These are phyloP conservation scores for Anas platyrhynchos DNA, from an alignment of 2,113 vertebrate genomes.

Conservation along the genomic window DNA sequence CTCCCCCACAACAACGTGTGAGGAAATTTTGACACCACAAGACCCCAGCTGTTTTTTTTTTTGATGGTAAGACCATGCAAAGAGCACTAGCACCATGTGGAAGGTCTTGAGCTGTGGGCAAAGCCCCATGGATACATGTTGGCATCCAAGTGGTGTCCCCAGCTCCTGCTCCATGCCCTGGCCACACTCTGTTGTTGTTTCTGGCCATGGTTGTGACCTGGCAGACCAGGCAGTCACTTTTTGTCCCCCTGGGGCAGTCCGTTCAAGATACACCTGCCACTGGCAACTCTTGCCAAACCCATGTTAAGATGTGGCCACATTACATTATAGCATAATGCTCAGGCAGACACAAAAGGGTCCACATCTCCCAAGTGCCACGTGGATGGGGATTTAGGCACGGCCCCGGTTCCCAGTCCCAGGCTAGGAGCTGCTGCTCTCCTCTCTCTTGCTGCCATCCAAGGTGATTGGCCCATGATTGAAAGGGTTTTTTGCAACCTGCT, in stretches of 20 bases:
- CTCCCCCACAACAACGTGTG: not conserved
- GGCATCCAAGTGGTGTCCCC: not conserved
- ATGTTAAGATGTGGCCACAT: not conserved
- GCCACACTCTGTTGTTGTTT: not conserved
- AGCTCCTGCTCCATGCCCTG: not conserved
- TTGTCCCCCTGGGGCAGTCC: not conserved
- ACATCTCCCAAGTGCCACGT: not conserved
- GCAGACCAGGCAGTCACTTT: fast-evolving
- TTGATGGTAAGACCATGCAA: not conserved
- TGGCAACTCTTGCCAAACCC: not conserved
- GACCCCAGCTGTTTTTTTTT: not conserved
- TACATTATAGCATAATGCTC: not conserved
- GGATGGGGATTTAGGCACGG: not conserved
- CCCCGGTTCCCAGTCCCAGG: not conserved
- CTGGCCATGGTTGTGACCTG: not conserved
- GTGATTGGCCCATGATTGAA: fast-evolving
- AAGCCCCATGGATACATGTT: not conserved
- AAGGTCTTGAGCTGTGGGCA: not conserved
- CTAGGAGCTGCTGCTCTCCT: not conserved
- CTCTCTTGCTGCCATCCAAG: not conserved
- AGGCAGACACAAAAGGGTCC: not conserved
- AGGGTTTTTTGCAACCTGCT: not conserved
- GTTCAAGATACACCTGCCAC: not conserved
- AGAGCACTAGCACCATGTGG: fast-evolving
- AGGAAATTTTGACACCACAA: not conserved